Evolutionary conservation across 2,888 invertebrate species (phyloP).

Genomic region (Tetranychus piercei): DNA sequence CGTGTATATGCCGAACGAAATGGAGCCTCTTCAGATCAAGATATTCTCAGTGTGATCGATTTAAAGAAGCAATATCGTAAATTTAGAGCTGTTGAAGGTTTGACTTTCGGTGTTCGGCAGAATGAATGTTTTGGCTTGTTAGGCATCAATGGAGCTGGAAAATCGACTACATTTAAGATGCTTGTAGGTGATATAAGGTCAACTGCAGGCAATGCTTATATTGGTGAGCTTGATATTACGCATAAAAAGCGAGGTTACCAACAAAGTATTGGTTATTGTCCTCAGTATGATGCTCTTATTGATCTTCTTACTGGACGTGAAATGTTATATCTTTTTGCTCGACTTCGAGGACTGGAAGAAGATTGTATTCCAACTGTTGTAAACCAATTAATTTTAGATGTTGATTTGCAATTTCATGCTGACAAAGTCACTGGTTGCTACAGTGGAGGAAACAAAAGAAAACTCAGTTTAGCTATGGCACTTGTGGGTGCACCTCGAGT

Average conservation of each 20-base stretch:
- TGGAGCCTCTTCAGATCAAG: neutral
- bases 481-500: constrained; percentile 25
- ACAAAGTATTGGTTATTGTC: constrained; percentile 64
- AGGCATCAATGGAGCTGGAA: constrained; percentile 28
- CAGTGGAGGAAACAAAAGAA: constrained; percentile 27
- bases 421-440: constrained; percentile 21
- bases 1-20: neutral
- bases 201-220: constrained; percentile 14
- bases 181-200: constrained; percentile 23
- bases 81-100: constrained; percentile 25
- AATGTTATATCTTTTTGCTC: constrained; percentile 24
- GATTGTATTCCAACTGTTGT: constrained; percentile 10
- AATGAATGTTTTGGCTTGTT: constrained; percentile 28
- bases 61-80: constrained; percentile 23
- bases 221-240: neutral
- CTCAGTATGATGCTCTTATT: constrained; percentile 65
- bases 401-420: constrained; percentile 23
- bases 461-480: constrained; percentile 26
- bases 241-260: constrained; percentile 30
- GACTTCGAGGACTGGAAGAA: constrained; percentile 24
- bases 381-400: constrained; percentile 22
- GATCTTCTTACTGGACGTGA: constrained; percentile 31
- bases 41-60: constrained; percentile 15
- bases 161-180: constrained; percentile 28
- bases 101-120: constrained; percentile 25